Conservation (phyloP, 1,140 invertebrate species). For the Macrocentrus cingulum region DNA sequence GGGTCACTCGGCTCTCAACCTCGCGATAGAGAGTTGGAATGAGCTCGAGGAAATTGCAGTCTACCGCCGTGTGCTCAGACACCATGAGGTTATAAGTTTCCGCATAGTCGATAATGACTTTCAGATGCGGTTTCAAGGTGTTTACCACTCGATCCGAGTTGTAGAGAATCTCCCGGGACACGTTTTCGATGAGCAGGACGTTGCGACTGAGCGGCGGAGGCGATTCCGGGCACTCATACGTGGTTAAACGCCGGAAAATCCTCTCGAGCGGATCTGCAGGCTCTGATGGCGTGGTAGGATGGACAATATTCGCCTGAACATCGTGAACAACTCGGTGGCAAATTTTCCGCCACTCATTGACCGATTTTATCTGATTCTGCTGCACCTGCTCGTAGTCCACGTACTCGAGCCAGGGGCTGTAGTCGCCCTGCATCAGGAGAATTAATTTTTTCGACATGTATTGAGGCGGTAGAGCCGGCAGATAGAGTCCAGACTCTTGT, state of each 20-base stretch:
- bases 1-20: constrained; percentile 60
- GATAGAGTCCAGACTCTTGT: constrained; percentile 68
- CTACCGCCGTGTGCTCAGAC: constrained; percentile 68
- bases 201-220: constrained; percentile 52
- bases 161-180: constrained; percentile 48
- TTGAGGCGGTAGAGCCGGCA: constrained; percentile 74
- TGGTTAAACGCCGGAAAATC: constrained; percentile 62
- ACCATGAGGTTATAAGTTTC: constrained; percentile 61
- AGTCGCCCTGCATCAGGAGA: constrained; percentile 59
- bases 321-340: constrained; percentile 33
- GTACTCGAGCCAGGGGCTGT: constrained; percentile 70
- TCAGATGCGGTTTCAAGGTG: constrained; percentile 60
- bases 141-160: constrained; percentile 41
- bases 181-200: constrained; percentile 32
- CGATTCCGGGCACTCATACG: constrained; percentile 65
- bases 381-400: constrained; percentile 64
- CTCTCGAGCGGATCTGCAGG: constrained; percentile 56
- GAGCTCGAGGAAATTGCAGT: constrained; percentile 68
- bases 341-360: constrained; percentile 55
- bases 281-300: constrained; percentile 35
- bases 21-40: constrained; percentile 69
- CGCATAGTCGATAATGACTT: constrained; percentile 63
- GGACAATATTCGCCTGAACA: constrained; percentile 25
- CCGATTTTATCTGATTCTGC: constrained; percentile 56
- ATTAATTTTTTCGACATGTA: constrained; percentile 65